These are phyloP conservation scores for Odobenus rosmarus DNA, from an alignment of 2,113 vertebrate genomes.

Conservation along the genomic window DNA sequence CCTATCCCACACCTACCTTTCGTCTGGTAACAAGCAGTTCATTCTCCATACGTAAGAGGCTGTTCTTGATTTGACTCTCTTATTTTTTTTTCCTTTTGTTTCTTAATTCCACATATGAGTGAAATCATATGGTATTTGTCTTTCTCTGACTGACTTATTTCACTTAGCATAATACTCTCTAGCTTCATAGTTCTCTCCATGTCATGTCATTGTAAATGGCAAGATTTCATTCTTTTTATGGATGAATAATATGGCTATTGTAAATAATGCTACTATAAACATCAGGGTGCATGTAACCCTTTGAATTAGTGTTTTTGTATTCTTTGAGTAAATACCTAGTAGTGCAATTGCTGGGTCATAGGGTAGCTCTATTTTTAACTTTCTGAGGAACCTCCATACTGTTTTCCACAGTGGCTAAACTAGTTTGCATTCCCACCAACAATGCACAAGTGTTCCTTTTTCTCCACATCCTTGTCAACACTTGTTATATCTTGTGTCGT, in stretches of 20 bases:
- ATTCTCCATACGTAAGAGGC: not conserved
- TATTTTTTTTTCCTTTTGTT: not conserved
- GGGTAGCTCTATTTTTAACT: not conserved
- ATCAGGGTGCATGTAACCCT: not conserved
- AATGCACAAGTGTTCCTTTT: too few species aligned
- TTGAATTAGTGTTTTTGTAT: not conserved
- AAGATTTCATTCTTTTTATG: not conserved
- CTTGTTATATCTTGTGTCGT: too few species aligned
- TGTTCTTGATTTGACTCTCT: not conserved
- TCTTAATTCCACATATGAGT: not conserved
- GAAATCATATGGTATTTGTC: not conserved
- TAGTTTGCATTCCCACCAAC: too few species aligned
- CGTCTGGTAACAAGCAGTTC: not conserved
- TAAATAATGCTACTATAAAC: not conserved
- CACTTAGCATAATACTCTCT: not conserved
- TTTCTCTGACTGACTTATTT: not conserved
- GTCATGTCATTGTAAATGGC: not conserved
- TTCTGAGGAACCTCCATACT: too few species aligned
- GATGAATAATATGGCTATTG: not conserved
- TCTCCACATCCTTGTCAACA: too few species aligned
- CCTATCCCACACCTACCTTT: not conserved
- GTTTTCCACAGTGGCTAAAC: too few species aligned
- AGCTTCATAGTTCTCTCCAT: not conserved
- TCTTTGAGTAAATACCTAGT: not conserved
- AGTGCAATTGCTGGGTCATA: not conserved